Conservation (phyloP, 2,888 invertebrate genomes). For the Meiosimyza decipiens region DNA sequence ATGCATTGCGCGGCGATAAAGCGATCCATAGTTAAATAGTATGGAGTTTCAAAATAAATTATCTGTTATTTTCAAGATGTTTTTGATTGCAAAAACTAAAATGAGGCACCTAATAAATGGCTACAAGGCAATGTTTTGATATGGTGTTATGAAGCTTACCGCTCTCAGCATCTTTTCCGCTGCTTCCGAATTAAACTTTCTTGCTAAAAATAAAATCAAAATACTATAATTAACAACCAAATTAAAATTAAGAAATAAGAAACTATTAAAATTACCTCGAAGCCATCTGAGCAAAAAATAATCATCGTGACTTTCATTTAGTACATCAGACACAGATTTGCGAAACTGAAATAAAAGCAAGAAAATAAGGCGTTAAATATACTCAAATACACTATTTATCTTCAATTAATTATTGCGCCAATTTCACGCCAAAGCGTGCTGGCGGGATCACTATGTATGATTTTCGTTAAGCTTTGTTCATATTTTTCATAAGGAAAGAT, state of each 20-base stretch:
- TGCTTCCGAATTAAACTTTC: conserved; percentile 87
- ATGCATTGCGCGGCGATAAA: too few relatives aligned
- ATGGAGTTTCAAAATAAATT: too few relatives aligned
- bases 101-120: too few relatives aligned
- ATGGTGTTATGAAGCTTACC: conserved; percentile 69
- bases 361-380: neutral
- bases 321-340: conserved; percentile 74
- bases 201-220: conserved; percentile 68
- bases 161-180: conserved; percentile 92
- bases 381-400: neutral
- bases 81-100: too few relatives aligned
- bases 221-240: neutral
- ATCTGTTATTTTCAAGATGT: too few relatives aligned
- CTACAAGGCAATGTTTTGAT: too few relatives aligned
- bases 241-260: neutral
- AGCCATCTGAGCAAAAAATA: conserved; percentile 84
- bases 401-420: too few relatives aligned
- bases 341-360: conserved; percentile 74
- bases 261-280: conserved; percentile 71
- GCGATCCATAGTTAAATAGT: too few relatives aligned
- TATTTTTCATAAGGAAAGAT: too few relatives aligned
- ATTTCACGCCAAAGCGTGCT: too few relatives aligned
- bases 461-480: too few relatives aligned
- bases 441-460: too few relatives aligned
- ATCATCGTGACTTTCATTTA: conserved; percentile 81